Conservation (phyloP, 2,113 vertebrate species). For the Pholis gunnellus region DNA sequence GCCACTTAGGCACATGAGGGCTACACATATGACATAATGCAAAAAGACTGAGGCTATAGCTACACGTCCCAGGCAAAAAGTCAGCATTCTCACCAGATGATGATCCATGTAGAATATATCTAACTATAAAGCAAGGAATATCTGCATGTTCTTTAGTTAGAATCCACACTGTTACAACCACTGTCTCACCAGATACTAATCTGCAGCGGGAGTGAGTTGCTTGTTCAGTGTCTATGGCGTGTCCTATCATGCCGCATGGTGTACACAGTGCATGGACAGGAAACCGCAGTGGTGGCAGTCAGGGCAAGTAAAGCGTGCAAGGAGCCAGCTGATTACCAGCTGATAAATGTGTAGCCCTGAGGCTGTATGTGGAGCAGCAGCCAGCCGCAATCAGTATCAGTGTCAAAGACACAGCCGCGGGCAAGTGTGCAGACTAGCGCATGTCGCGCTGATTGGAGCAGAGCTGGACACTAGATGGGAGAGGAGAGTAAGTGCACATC, state of each 20-base stretch:
- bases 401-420: slow-evolving; percentile 49
- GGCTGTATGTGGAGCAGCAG: slow-evolving; percentile 56
- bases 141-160: background rate
- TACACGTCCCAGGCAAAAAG: background rate
- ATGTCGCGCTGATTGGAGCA: slow-evolving; percentile 28
- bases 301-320: slow-evolving; percentile 33
- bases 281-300: slow-evolving; percentile 1
- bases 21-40: background rate
- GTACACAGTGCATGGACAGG: background rate
- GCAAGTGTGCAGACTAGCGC: slow-evolving; percentile 1
- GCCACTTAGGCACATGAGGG: background rate
- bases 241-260: background rate
- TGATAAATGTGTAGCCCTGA: slow-evolving; percentile 69
- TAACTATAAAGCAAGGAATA: background rate
- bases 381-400: slow-evolving; percentile 69
- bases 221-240: background rate
- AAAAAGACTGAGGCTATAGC: background rate
- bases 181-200: slow-evolving; percentile 3
- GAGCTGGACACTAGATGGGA: slow-evolving; percentile 53
- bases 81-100: background rate
- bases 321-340: slow-evolving; percentile 69
- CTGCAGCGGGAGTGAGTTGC: slow-evolving; percentile 3
- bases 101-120: background rate
- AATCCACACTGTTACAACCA: background rate
- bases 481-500: slow-evolving; percentile 12